Evolutionary conservation across 37 sponge, comb jelly and placozoan genomes (phyloP).

Genomic region (Petrosia ficiformis): DNA sequence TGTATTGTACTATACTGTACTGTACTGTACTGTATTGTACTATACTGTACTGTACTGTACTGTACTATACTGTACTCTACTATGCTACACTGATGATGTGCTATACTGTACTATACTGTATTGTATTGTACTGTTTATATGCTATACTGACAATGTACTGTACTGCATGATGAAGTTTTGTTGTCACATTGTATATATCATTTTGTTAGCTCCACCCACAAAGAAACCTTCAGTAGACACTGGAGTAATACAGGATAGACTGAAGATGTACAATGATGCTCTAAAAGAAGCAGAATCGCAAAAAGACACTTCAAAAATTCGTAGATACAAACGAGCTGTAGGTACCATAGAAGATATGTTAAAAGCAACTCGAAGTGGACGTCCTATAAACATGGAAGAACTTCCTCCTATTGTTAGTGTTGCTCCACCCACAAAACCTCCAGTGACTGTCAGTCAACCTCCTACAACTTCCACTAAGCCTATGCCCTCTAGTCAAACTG

Average conservation of each 20-base stretch:
- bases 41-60: too few species aligned
- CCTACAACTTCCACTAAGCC: conserved; percentile 6
- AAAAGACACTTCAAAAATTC: conserved; percentile 58
- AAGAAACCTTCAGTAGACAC: not conserved
- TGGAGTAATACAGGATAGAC: conserved; percentile 24
- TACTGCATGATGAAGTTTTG: too few species aligned
- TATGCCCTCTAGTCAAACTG: not conserved
- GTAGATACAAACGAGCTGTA: conserved; percentile 65
- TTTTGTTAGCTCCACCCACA: not conserved
- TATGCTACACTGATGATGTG: too few species aligned
- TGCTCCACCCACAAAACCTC: not conserved
- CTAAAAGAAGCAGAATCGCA: conserved; percentile 38
- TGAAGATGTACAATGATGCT: conserved; percentile 51
- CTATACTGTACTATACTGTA: too few species aligned
- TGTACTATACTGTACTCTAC: too few species aligned
- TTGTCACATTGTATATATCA: too few species aligned
- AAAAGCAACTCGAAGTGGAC: conserved; percentile 11
- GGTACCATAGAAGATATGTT: conserved; percentile 17
- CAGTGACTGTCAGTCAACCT: not conserved
- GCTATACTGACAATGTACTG: too few species aligned
- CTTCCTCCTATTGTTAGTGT: conserved; percentile 35
- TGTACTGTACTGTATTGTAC: too few species aligned
- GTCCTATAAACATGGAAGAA: conserved; percentile 31
- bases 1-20: too few species aligned
- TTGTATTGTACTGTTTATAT: too few species aligned